A percentile compares a stretch with the other conserved stretches of the same genome.
Evolutionary conservation across 2,113 vertebrate species (phyloP).

Genomic region (Mesembrinibis cayennensis): DNA sequence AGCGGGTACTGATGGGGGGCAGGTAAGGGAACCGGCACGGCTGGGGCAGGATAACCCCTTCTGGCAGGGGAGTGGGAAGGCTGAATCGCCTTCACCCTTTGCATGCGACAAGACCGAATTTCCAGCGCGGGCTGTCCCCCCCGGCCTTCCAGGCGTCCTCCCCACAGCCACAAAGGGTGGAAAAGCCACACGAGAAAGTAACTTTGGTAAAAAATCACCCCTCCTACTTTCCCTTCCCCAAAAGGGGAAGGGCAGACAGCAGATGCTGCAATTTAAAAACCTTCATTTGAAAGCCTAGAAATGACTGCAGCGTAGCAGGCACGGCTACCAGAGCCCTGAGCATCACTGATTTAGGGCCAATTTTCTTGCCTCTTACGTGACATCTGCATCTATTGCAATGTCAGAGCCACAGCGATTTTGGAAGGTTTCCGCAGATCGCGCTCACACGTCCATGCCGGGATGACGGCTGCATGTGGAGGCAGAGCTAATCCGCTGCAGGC

Average conservation of each 20-base stretch:
- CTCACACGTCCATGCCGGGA: neutral
- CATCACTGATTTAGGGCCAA: neutral
- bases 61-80: neutral
- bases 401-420: neutral
- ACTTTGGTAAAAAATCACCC: neutral
- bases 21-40: fast-evolving
- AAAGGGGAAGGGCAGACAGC: neutral
- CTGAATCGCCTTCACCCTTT: too few species aligned
- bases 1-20: neutral
- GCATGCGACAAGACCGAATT: neutral
- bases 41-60: neutral
- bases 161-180: neutral
- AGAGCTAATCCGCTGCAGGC: neutral
- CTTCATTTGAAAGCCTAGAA: neutral
- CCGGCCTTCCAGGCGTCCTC: neutral
- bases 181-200: neutral
- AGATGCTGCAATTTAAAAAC: neutral
- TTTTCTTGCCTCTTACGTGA: neutral
- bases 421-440: neutral
- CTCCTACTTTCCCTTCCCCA: neutral
- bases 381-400: neutral
- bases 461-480: neutral
- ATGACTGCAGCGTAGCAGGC: neutral
- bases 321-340: neutral
- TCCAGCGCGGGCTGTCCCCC: neutral